Base-by-base conservation (phyloP, 2,888 invertebrate species). In the Erpobdella octoculata region DNA sequence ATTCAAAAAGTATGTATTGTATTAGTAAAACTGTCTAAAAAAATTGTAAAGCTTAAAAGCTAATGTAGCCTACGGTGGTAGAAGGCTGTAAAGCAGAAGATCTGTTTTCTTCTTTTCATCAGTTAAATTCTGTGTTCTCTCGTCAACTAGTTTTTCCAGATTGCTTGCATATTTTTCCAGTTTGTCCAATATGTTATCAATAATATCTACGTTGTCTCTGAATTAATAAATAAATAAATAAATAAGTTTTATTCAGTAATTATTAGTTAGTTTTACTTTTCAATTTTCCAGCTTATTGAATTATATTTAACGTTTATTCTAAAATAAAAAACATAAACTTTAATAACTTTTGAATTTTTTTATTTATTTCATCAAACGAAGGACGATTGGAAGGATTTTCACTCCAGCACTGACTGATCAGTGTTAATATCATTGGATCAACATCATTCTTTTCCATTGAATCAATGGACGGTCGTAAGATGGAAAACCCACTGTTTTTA, bases 361-460 rank as follows among this genome's bases (percentile, higher is more conserved):
- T 25, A 37, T 6, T 66, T 12, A 66, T 66, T 5, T 33, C 38
- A 36, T 66, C 21, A 59, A 73, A 73, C 9, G 28, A 48, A 4
- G 73, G 73, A 21, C 73, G 31, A 28, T 58, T 46, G 5, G 66
- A 58, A 9, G 71, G 71, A 25, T 35, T 62, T 53, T 73, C 73
- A 21, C 71, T 38, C 73, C 73, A 73, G 61, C 73, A 73, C 12
- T 61, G 36, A 37, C 48, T 41, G 62, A 73, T 68, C 21, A 68
- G 28, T 25, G 41, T 33, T 12, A 31, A 12, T 9, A 68, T 68
- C 36, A 37, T 65, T n/a, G 65, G n/a, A 35, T 65, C 35, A 33
- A 65, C 65, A 15, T 31, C 37, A 21, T n/a, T n/a, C n/a, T n/a
- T n/a, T n/a, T n/a, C n/a, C n/a, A 37, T n/a, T 5, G 25, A 21